Evolutionary conservation across 1,140 invertebrate genomes (phyloP), one percentile per base, ranked within the genome.

Genomic region (Apis mellifera): DNA sequence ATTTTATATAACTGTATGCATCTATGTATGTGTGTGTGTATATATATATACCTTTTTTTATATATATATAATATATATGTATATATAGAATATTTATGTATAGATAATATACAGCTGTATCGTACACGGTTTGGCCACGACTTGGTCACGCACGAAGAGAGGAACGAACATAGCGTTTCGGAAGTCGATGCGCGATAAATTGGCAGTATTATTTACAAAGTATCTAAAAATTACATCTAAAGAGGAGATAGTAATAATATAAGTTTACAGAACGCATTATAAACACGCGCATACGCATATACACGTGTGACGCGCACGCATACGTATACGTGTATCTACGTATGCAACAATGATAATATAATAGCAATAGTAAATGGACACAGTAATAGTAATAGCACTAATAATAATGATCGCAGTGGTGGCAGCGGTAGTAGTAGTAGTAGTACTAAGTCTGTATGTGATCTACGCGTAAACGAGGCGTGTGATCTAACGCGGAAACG

Each of bases 391-490:
- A 78, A 70, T 82, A 75, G 75, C 79, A 83, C 64, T 85, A 84
- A 65, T 79, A 89, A 83, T 87, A 86, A 88, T 84, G 86, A 59
- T 89, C 83, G 89, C 82, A 86, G 87, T 87, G 83, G 80, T 85
- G 62, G 78, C 84, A 90, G 73, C 75, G 70, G 76, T 78, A 83
- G 23, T 82, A 76, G 21, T 79, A 70, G 76, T 78, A 83, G 23
- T 82, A 76, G 21, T 79, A 70, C 59, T 62, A 64, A 72, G 68
- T 66, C 62, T 84, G 55, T 84, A 75, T 84, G 57, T 60, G 55
- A 87, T 23, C 26, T 83, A 32, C 32, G 60, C 42, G 55, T 52
- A 52, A 76, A 81, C 59, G 50, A 57, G 21, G 65, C 65, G 54
- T 48, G 74, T 52, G 23, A 52, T 84, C n/a, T 60, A 60, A 73